Evolutionary conservation across 2,113 vertebrate genomes (phyloP).

Genomic region (Desmodus rotundus): DNA sequence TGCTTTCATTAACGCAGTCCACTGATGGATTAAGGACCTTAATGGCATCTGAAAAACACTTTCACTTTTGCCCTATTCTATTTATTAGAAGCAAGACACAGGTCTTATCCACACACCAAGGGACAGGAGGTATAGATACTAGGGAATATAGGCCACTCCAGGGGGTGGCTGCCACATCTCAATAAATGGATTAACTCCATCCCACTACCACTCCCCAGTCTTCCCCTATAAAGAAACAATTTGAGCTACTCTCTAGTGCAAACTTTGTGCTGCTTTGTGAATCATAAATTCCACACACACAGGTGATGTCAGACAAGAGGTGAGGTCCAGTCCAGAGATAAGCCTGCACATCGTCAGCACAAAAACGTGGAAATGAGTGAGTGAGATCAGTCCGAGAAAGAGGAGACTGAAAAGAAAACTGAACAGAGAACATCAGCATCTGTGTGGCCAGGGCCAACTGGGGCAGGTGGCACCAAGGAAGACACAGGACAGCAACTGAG

Average conservation of each 20-base stretch:
- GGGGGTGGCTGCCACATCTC: background rate
- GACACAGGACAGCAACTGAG: background rate
- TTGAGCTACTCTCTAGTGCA: background rate
- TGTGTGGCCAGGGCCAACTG: accelerated
- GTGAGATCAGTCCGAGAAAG: background rate
- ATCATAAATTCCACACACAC: background rate
- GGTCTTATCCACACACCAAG: background rate
- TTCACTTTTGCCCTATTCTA: background rate
- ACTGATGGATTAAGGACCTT: background rate
- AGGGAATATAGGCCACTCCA: background rate
- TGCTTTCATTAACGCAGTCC: background rate
- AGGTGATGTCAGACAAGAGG: background rate
- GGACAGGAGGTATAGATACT: background rate
- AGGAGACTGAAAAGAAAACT: background rate
- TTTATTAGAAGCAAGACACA: background rate
- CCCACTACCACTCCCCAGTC: background rate
- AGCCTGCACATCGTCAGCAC: background rate
- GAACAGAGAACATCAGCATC: background rate
- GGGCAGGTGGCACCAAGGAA: background rate
- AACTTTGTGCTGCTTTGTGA: background rate
- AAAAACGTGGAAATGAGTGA: background rate
- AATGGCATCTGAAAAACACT: background rate
- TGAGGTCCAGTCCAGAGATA: background rate
- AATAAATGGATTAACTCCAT: background rate
- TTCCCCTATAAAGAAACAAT: background rate